These are phyloP conservation scores for Gymnarchus niloticus DNA, from an alignment of 2,113 vertebrate species.

Conservation along the genomic window DNA sequence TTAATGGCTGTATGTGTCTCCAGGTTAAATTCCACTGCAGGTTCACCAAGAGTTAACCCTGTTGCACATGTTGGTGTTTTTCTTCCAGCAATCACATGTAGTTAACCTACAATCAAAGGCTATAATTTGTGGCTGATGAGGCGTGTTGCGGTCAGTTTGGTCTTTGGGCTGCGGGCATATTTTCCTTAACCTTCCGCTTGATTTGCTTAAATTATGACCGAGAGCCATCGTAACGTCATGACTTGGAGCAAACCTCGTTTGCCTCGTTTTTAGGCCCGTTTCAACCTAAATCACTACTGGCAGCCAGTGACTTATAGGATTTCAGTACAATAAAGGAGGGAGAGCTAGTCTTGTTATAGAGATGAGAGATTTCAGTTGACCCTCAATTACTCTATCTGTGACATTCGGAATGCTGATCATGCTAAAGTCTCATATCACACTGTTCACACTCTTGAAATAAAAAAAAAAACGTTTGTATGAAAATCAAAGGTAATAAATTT, in stretches of 20 bases:
- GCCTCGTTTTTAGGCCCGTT: conserved; percentile 48
- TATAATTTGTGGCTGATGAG: conserved; percentile 78
- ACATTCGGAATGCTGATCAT: background rate
- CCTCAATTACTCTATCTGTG: background rate
- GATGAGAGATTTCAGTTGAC: background rate
- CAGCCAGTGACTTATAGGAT: background rate
- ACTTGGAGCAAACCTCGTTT: conserved; percentile 63
- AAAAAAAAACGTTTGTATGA: background rate
- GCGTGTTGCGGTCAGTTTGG: conserved; percentile 72
- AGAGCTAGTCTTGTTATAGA: background rate
- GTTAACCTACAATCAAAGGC: conserved; percentile 74
- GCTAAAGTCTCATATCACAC: background rate
- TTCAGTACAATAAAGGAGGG: background rate
- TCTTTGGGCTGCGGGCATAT: conserved; percentile 64
- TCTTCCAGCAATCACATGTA: conserved; percentile 66
- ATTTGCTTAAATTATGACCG: conserved; percentile 76
- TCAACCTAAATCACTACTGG: background rate
- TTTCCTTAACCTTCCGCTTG: conserved; percentile 64
- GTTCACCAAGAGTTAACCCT: conserved; percentile 57
- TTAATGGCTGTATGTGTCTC: conserved; percentile 14
- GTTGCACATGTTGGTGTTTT: conserved; percentile 61
- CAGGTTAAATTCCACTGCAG: conserved; percentile 50
- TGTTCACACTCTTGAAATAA: background rate
- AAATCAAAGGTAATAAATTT: background rate
- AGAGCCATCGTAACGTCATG: conserved; percentile 55